These are phyloP conservation scores for Phallusia fumigata DNA, from an alignment of 23 tunicate genomes.

Conservation along the genomic window DNA sequence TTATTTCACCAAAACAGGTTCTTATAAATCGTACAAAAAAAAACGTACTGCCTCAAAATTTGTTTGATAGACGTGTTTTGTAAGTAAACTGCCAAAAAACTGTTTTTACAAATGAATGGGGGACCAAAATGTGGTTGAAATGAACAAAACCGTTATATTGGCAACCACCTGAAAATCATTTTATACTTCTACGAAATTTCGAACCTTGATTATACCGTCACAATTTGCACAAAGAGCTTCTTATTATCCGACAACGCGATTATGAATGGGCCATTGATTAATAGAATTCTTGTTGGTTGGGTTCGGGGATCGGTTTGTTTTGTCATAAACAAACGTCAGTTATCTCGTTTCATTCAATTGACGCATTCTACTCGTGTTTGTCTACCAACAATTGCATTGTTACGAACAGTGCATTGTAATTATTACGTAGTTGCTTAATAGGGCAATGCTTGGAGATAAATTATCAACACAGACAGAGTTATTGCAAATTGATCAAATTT, in stretches of 20 bases:
- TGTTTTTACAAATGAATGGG: too few species aligned
- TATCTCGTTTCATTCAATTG: neutral
- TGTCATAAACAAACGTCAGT: neutral
- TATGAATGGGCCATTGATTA: slow-evolving; percentile 9
- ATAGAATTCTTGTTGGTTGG: neutral
- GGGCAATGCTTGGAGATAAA: neutral
- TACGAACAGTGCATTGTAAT: neutral
- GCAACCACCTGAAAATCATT: neutral
- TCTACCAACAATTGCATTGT: slow-evolving; percentile 1
- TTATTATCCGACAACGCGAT: neutral
- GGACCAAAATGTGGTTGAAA: too few species aligned
- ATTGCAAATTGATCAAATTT: too few species aligned
- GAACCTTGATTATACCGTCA: neutral
- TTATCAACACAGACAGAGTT: too few species aligned
- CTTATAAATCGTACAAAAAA: too few species aligned
- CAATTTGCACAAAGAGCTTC: neutral
- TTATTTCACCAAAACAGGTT: too few species aligned
- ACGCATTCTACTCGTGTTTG: neutral
- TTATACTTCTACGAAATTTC: neutral
- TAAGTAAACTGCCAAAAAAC: too few species aligned
- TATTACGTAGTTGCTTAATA: neutral
- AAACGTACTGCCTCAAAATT: too few species aligned
- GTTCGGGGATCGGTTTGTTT: slow-evolving; percentile 8
- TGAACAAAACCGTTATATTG: too few species aligned
- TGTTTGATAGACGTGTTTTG: too few species aligned